Conservation (phyloP, 1,140 invertebrate genomes). For the Hormaphis cornu region DNA sequence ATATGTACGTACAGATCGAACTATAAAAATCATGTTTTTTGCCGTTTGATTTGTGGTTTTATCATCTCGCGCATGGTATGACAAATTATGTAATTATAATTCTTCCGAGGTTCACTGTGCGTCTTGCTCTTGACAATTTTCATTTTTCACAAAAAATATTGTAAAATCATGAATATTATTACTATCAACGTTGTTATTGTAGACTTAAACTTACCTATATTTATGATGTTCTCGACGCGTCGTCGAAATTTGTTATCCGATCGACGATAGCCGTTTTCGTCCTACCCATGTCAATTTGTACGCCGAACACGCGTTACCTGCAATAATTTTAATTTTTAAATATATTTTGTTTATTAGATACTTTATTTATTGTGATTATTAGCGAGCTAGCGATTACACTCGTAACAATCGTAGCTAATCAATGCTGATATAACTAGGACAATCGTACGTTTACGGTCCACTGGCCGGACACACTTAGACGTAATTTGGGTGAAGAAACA, state of each 20-base stretch:
- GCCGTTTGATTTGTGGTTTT: too few relatives aligned
- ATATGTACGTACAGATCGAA: neutral
- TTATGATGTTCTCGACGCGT: constrained; percentile 10
- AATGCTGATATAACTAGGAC: constrained; percentile 16
- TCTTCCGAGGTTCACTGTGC: neutral
- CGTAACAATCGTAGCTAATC: constrained; percentile 21
- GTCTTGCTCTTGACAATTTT: constrained; percentile 14
- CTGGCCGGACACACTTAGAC: constrained; percentile 3
- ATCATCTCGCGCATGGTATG: too few relatives aligned
- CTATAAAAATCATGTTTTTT: too few relatives aligned
- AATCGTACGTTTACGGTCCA: constrained; percentile 9
- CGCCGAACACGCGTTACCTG: constrained; percentile 18
- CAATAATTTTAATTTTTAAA: constrained; percentile 13
- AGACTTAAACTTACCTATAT: constrained; percentile 11
- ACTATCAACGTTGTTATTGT: constrained; percentile 1
- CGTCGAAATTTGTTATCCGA: constrained; percentile 28
- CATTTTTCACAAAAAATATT: constrained; percentile 26
- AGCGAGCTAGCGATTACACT: neutral
- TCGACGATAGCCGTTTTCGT: constrained; percentile 21
- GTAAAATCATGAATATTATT: neutral
- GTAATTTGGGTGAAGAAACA: constrained; percentile 4
- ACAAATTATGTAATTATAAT: neutral
- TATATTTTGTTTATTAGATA: constrained; percentile 24
- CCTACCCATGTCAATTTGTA: constrained; percentile 30
- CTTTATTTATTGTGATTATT: constrained; percentile 8